These are phyloP conservation scores for Macroramphosus scolopax DNA, from an alignment of 2,797 vertebrate species.

Conservation along the genomic window DNA sequence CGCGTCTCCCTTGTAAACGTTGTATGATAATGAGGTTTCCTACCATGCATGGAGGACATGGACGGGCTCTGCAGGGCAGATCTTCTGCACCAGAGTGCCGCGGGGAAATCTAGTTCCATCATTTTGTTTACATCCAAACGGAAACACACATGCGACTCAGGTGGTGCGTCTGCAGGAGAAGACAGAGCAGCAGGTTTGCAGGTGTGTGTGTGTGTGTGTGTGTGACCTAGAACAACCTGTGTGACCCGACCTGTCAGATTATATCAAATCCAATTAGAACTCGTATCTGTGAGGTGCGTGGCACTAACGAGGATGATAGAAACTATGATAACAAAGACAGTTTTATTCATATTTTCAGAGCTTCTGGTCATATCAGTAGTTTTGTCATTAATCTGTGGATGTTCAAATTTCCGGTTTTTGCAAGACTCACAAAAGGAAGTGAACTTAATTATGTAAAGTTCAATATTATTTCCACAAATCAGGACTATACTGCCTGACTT, in stretches of 20 bases:
- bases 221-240: constrained; percentile 23
- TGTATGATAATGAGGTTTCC: constrained; percentile 3
- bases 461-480: too few relatives aligned
- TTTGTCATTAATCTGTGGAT: too few relatives aligned
- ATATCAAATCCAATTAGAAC: constrained; percentile 65
- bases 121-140: constrained; percentile 7
- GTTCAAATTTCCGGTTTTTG: too few relatives aligned
- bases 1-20: too few relatives aligned
- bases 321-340: neutral
- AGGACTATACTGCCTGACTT: too few relatives aligned
- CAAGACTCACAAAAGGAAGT: too few relatives aligned
- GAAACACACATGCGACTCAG: neutral
- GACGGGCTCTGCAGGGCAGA: neutral
- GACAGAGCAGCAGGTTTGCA: neutral
- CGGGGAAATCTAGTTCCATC: neutral
- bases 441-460: too few relatives aligned
- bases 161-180: neutral
- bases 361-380: too few relatives aligned
- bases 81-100: constrained; percentile 1
- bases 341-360: too few relatives aligned
- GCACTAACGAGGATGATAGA: neutral
- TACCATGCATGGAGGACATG: constrained; percentile 43
- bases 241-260: constrained; percentile 60
- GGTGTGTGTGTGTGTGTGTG: neutral
- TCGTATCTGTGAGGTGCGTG: too few relatives aligned